Evolutionary conservation across 2,797 vertebrate genomes (phyloP).

Genomic region (Onychomys torridus): DNA sequence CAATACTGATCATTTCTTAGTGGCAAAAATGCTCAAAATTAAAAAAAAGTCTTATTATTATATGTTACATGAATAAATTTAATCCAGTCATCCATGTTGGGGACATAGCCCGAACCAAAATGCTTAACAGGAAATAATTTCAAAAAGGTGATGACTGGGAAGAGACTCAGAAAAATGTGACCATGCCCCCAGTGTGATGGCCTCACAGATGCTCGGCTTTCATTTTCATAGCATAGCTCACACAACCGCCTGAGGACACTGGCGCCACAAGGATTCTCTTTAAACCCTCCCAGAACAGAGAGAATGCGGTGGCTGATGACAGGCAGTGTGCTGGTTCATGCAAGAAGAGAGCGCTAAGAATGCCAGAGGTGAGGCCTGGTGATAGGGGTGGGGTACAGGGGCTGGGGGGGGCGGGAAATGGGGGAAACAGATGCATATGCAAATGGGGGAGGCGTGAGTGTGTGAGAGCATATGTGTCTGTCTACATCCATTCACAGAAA

Average conservation of each 20-base stretch:
- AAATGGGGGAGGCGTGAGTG: not conserved
- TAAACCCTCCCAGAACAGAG: not conserved
- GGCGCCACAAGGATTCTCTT: not conserved
- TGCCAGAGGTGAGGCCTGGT: no score
- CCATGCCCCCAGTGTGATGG: not conserved
- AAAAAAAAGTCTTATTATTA: not conserved
- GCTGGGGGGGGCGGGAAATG: accelerated
- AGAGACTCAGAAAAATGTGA: accelerated
- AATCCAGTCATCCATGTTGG: not conserved
- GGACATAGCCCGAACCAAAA: not conserved
- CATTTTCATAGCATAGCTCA: not conserved
- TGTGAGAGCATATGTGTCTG: not conserved
- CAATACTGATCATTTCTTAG: not conserved
- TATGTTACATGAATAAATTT: not conserved
- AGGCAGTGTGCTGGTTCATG: not conserved
- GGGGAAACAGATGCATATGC: no score
- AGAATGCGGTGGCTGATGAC: accelerated
- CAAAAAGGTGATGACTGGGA: not conserved
- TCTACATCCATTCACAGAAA: not conserved
- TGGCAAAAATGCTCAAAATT: no score
- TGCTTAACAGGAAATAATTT: not conserved
- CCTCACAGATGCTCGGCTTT: accelerated
- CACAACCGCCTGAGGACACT: not conserved
- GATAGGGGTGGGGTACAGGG: accelerated
- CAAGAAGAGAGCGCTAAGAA: not conserved